Conservation (phyloP, 1,140 invertebrate species). For the Scylla paramamosain region DNA sequence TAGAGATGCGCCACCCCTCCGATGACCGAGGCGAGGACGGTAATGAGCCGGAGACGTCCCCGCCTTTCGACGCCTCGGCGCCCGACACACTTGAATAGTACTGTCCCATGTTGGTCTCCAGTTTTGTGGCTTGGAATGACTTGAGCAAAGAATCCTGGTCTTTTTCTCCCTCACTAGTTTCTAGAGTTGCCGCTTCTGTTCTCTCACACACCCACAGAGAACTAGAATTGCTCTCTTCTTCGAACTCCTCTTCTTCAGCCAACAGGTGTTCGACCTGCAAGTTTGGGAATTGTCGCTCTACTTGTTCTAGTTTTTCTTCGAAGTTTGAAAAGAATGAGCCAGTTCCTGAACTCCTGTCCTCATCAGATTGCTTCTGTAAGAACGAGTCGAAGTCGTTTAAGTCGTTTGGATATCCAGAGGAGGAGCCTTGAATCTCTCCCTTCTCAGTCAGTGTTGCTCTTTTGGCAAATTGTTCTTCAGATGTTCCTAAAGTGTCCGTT, state of each 20-base stretch:
- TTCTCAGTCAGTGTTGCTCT: background rate
- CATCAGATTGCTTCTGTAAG: conserved; percentile 34
- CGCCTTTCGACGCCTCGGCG: conserved; percentile 42
- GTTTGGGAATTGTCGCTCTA: conserved; percentile 61
- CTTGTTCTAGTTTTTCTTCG: conserved; percentile 62
- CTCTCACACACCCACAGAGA: background rate
- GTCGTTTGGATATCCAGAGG: conserved; percentile 57
- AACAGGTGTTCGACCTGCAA: conserved; percentile 58
- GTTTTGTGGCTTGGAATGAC: conserved; percentile 15
- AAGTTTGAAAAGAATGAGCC: conserved; percentile 65
- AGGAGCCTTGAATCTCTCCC: conserved; percentile 7
- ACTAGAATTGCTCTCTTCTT: background rate
- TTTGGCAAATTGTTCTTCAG: background rate
- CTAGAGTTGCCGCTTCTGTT: background rate
- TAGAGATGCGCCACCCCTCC: conserved; percentile 74
- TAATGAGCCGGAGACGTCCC: conserved; percentile 69
- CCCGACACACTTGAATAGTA: conserved; percentile 72
- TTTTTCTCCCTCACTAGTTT: conserved; percentile 35
- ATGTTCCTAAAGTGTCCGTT: background rate
- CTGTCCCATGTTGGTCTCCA: conserved; percentile 67
- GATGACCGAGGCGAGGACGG: conserved; percentile 76
- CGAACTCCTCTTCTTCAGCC: background rate
- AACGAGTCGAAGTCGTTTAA: conserved; percentile 46
- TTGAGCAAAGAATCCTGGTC: background rate
- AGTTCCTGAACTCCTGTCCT: conserved; percentile 40